Conservation (phyloP, 1,140 invertebrate species). For the Anadara kagoshimensis region DNA sequence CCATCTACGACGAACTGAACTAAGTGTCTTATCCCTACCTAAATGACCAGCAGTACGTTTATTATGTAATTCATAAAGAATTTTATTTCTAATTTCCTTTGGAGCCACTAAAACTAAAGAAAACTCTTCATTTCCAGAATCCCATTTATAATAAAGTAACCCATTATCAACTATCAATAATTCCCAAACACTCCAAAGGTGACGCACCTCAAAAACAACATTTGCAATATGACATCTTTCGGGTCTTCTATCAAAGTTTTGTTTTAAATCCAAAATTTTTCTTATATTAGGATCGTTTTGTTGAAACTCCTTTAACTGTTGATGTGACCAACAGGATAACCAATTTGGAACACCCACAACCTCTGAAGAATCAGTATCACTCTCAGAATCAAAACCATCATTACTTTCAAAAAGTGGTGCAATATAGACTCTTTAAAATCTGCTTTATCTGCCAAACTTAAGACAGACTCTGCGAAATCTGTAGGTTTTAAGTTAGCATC, state of each 20-base stretch:
- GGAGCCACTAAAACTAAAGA: slow-evolving; percentile 2
- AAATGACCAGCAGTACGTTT: slow-evolving; percentile 4
- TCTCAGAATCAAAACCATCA: background rate
- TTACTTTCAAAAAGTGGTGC: background rate
- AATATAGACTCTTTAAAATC: too few species aligned
- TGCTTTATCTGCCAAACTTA: too few species aligned
- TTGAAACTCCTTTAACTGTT: background rate
- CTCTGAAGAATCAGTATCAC: background rate
- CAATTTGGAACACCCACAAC: background rate
- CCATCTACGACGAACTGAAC: background rate
- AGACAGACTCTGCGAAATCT: too few species aligned
- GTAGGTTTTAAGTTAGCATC: too few species aligned
- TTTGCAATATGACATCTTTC: background rate
- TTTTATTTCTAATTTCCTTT: background rate
- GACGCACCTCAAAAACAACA: background rate
- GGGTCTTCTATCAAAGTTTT: background rate
- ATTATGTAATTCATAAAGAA: slow-evolving; percentile 20
- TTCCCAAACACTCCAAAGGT: background rate
- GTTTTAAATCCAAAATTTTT: background rate
- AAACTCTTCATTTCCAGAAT: background rate
- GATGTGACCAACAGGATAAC: background rate
- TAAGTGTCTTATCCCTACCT: background rate
- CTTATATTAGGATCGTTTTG: slow-evolving; percentile 1
- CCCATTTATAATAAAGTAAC: background rate
- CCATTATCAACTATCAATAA: background rate